phyloP scores from a whole-genome alignment of 2,113 vertebrate species.

The Petrocephalus microphthalmus region DNA sequence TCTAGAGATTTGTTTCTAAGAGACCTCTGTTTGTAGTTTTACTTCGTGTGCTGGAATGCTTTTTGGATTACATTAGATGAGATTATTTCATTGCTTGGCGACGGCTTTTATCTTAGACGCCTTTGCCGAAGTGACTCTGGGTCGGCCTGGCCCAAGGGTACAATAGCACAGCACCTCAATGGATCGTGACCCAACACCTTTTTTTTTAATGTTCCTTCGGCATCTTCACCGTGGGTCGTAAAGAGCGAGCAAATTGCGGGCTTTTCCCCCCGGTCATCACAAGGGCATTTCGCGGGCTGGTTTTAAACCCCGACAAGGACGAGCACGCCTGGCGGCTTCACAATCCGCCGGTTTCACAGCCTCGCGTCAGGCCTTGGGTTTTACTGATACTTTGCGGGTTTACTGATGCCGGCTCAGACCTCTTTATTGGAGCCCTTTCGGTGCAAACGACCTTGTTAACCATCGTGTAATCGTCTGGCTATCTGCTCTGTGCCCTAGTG shows the following conservation, averaged over 20 bases:
- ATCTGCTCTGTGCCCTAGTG: not conserved
- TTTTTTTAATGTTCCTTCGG: not conserved
- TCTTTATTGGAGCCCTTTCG: not conserved
- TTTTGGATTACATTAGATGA: not conserved
- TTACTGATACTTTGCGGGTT: not conserved
- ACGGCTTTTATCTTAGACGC: not conserved
- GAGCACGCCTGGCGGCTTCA: not conserved
- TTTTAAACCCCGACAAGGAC: not conserved
- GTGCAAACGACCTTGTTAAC: conserved; percentile 1
- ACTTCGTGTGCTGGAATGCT: not conserved
- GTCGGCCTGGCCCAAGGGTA: not conserved
- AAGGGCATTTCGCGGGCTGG: not conserved
- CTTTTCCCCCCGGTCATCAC: not conserved
- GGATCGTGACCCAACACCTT: not conserved
- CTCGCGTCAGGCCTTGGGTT: not conserved
- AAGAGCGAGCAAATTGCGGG: not conserved
- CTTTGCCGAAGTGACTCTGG: not conserved
- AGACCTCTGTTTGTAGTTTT: not conserved
- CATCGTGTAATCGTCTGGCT: not conserved
- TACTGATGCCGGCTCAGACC: not conserved
- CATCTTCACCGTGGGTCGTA: not conserved
- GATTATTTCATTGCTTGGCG: not conserved
- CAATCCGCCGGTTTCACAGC: not conserved
- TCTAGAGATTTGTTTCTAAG: not conserved
- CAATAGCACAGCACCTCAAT: not conserved